These are phyloP conservation scores for Agonopterix subpropinquella DNA, from an alignment of 2,888 invertebrate species.

Conservation along the genomic window DNA sequence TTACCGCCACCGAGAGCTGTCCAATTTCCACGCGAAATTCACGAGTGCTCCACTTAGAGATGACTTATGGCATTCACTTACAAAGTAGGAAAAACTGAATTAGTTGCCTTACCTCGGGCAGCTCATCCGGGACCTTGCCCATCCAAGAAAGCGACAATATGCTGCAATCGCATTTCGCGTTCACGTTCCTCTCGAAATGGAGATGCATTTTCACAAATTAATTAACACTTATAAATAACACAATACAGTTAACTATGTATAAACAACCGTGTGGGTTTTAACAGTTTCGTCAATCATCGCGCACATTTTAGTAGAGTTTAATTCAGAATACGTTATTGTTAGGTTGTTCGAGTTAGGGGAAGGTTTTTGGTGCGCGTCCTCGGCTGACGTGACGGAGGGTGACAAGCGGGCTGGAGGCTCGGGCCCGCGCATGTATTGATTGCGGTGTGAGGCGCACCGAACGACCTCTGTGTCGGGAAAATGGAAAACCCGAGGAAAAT, in stretches of 20 bases:
- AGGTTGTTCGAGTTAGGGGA: constrained; percentile 16
- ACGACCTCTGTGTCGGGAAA: constrained; percentile 42
- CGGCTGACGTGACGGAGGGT: constrained; percentile 56
- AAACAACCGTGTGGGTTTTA: constrained; percentile 10
- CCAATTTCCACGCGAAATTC: not conserved
- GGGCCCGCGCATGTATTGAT: constrained; percentile 62
- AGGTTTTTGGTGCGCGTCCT: constrained; percentile 33
- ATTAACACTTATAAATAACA: not conserved
- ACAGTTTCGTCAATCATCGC: not conserved
- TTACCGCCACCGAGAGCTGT: constrained; percentile 2
- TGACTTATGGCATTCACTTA: too few species aligned
- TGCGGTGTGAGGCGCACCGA: constrained; percentile 40
- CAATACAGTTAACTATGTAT: constrained; percentile 1
- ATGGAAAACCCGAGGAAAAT: constrained; percentile 47
- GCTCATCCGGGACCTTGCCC: constrained; percentile 97
- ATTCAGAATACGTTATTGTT: constrained; percentile 5
- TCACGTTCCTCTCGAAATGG: constrained; percentile 95
- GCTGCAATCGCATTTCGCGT: constrained; percentile 96
- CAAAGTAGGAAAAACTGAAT: not conserved
- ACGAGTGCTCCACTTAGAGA: not conserved
- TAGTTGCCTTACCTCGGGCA: constrained; percentile 86
- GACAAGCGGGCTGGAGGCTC: constrained; percentile 38
- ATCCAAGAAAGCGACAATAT: constrained; percentile 98
- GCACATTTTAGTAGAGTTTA: not conserved
- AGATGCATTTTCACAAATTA: constrained; percentile 85